These are phyloP conservation scores for Sclerodermus sp. DNA, from an alignment of 2,888 invertebrate species.

Conservation along the genomic window DNA sequence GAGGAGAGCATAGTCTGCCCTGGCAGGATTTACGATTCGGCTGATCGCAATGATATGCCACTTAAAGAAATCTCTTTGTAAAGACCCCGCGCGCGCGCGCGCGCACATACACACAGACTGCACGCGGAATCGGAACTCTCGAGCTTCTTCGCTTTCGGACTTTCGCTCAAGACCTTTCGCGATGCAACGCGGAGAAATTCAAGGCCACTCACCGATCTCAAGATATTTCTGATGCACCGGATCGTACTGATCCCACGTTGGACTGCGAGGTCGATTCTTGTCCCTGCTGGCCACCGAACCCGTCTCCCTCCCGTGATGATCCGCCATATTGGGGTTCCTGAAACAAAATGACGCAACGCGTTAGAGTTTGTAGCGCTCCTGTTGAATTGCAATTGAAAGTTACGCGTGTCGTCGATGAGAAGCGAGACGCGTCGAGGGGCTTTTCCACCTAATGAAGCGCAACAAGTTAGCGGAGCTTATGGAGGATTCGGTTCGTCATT, in stretches of 20 bases:
- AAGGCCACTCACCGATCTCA: constrained; percentile 79
- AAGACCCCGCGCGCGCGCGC: not conserved
- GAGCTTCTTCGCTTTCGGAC: too few species aligned
- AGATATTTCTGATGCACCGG: constrained; percentile 90
- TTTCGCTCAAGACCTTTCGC: too few species aligned
- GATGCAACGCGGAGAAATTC: too few species aligned
- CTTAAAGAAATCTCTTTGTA: constrained; percentile 5
- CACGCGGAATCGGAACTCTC: too few species aligned
- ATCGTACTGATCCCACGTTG: constrained; percentile 91
- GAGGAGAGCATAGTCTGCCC: not conserved
- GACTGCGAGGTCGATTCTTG: constrained; percentile 78
- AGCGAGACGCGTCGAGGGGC: too few species aligned
- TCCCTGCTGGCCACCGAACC: constrained; percentile 79
- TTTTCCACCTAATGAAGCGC: constrained; percentile 8
- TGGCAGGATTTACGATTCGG: not conserved
- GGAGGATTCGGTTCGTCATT: not conserved
- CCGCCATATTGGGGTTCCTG: constrained; percentile 77
- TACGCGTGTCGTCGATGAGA: too few species aligned
- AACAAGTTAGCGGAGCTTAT: constrained; percentile 3
- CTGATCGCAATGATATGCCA: not conserved
- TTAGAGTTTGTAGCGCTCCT: too few species aligned
- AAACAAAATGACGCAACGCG: not conserved
- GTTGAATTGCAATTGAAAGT: too few species aligned
- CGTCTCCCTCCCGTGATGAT: constrained; percentile 74
- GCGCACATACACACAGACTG: not conserved